Conservation (phyloP, 2,888 invertebrate species). For the Dyspetes luteomarginatus region DNA sequence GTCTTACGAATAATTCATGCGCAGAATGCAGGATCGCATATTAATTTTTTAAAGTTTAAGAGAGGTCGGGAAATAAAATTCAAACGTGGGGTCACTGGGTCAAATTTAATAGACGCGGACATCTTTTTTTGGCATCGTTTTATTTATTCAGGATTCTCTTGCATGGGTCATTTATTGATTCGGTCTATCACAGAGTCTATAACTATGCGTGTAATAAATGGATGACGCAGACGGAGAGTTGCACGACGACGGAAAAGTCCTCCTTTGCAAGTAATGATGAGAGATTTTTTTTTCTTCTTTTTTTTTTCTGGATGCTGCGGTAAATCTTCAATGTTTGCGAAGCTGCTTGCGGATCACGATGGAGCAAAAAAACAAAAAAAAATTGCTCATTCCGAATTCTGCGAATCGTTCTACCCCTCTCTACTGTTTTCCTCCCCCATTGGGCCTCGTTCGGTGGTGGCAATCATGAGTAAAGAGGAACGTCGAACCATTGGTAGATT, state of each 20-base stretch:
- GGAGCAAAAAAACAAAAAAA: too few species aligned
- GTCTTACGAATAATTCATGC: not conserved
- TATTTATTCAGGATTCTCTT: not conserved
- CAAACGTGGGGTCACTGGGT: not conserved
- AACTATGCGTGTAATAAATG: not conserved
- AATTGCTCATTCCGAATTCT: constrained; percentile 24
- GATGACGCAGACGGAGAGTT: not conserved
- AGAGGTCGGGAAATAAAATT: not conserved
- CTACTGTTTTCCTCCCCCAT: constrained; percentile 30
- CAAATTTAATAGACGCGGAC: not conserved
- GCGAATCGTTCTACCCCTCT: constrained; percentile 2
- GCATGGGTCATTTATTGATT: not conserved
- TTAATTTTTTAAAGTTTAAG: not conserved
- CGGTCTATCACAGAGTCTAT: not conserved
- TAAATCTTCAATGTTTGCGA: constrained; percentile 12
- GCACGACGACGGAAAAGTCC: not conserved
- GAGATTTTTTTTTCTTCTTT: constrained; percentile 14
- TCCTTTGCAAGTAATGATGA: constrained; percentile 20
- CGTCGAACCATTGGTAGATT: constrained; percentile 81
- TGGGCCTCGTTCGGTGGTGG: constrained; percentile 12
- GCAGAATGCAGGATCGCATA: constrained; percentile 3
- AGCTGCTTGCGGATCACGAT: constrained; percentile 6
- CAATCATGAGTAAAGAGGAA: constrained; percentile 75
- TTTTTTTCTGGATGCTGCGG: too few species aligned
- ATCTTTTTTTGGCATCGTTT: not conserved